Conservation (phyloP, 2,113 vertebrate genomes). For the Zosterops borbonicus region DNA sequence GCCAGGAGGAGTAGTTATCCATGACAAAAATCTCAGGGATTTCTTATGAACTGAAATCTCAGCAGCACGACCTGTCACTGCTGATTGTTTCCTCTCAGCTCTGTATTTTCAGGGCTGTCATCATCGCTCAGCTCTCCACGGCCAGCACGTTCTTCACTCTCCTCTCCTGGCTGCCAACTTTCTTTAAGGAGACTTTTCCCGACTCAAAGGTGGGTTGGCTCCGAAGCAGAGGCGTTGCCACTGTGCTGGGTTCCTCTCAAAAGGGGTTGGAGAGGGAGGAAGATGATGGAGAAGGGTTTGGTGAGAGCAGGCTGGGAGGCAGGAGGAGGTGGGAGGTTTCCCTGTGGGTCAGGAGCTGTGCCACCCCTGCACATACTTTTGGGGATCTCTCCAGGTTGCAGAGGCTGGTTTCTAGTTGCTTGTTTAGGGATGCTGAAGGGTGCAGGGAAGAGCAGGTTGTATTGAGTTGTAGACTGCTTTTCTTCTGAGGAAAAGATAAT, state of each 20-base stretch:
- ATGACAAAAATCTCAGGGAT: background rate
- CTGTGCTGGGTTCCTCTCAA: accelerated
- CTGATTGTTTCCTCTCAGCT: background rate
- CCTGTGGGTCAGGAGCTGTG: accelerated
- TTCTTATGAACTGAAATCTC: background rate
- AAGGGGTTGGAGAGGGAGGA: background rate
- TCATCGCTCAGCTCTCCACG: conserved; percentile 87
- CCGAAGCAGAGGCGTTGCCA: accelerated
- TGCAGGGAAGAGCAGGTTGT: background rate
- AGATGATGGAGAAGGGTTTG: background rate
- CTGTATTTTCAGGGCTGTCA: conserved; percentile 82
- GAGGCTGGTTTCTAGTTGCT: background rate
- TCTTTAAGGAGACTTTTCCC: conserved; percentile 92
- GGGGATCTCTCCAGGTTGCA: background rate
- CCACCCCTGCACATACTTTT: background rate
- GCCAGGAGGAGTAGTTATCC: background rate
- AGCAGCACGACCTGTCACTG: background rate
- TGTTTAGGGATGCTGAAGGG: background rate
- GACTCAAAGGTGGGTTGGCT: conserved; percentile 85
- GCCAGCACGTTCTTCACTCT: conserved; percentile 92
- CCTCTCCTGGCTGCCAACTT: conserved; percentile 95
- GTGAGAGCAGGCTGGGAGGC: background rate
- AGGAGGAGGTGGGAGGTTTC: background rate
- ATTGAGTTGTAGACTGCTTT: background rate
- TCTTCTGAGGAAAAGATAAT: background rate